phyloP scores from a whole-genome alignment of 2,797 vertebrate species.

The Centroberyx gerrardi region DNA sequence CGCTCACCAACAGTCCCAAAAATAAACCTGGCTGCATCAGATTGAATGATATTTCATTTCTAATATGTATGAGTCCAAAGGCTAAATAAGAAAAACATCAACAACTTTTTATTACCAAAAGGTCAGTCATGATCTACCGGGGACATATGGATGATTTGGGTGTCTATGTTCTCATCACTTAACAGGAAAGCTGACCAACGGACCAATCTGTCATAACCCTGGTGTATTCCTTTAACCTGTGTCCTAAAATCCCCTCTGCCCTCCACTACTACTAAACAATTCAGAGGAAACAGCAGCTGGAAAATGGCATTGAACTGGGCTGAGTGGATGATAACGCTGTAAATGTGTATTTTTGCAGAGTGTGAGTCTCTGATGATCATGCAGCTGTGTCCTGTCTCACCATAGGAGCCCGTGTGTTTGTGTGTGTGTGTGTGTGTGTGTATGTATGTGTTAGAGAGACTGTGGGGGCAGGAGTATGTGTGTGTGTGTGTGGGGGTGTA shows the following conservation, averaged over 20 bases:
- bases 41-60: too few relatives aligned
- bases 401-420: conserved; percentile 20
- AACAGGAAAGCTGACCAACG: conserved; percentile 4
- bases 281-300: conserved; percentile 68
- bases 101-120: too few relatives aligned
- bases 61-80: too few relatives aligned
- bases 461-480: too few relatives aligned
- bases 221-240: conserved; percentile 54
- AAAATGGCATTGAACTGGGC: conserved; percentile 32
- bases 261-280: conserved; percentile 52
- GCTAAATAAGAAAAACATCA: too few relatives aligned
- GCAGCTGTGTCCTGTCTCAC: conserved; percentile 76
- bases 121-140: too few relatives aligned
- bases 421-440: conserved; percentile 24
- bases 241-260: conserved; percentile 21
- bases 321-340: conserved; percentile 54
- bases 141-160: too few relatives aligned
- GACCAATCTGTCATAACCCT: conserved; percentile 33
- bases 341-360: conserved; percentile 54
- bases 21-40: too few relatives aligned
- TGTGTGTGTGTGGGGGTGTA: conserved; percentile 27
- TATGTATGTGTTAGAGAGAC: conserved; percentile 40
- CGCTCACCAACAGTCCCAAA: too few relatives aligned
- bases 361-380: conserved; percentile 40
- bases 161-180: too few relatives aligned